Evolutionary conservation across 2,797 vertebrate species (phyloP).

Genomic region (Crocodylus rhombifer): DNA sequence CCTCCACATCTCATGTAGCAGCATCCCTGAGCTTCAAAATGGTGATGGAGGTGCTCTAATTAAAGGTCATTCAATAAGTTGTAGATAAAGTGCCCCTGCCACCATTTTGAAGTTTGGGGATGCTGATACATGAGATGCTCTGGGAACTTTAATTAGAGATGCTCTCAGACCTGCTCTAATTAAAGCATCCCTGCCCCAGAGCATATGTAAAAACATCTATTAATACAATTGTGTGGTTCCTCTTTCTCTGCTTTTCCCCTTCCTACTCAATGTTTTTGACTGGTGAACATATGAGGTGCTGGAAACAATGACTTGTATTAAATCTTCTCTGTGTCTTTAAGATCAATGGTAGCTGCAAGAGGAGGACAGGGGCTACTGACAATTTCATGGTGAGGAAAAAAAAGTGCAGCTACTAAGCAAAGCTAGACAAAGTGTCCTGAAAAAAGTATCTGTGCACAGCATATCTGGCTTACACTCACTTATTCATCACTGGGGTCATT

Average conservation of each 20-base stretch:
- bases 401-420: background rate
- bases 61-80: too few relatives aligned
- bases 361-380: background rate
- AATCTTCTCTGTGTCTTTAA: background rate
- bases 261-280: slow-evolving; percentile 17
- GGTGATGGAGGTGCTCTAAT: too few relatives aligned
- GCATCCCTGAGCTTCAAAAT: too few relatives aligned
- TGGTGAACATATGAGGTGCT: background rate
- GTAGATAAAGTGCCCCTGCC: too few relatives aligned
- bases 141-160: too few relatives aligned
- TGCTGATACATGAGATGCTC: too few relatives aligned
- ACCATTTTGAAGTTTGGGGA: too few relatives aligned
- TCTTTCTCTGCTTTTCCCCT: background rate
- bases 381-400: background rate
- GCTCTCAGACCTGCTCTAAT: too few relatives aligned
- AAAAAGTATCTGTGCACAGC: background rate
- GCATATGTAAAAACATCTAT: too few relatives aligned
- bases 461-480: background rate
- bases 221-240: background rate
- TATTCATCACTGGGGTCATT: background rate
- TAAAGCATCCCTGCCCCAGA: too few relatives aligned
- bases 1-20: too few relatives aligned
- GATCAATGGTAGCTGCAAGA: background rate
- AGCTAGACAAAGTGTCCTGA: background rate
- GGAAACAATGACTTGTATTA: background rate